Evolutionary conservation across 2,797 vertebrate genomes (phyloP), one percentile per base, ranked within the genome.

Genomic region (Sarcoramphus papa): DNA sequence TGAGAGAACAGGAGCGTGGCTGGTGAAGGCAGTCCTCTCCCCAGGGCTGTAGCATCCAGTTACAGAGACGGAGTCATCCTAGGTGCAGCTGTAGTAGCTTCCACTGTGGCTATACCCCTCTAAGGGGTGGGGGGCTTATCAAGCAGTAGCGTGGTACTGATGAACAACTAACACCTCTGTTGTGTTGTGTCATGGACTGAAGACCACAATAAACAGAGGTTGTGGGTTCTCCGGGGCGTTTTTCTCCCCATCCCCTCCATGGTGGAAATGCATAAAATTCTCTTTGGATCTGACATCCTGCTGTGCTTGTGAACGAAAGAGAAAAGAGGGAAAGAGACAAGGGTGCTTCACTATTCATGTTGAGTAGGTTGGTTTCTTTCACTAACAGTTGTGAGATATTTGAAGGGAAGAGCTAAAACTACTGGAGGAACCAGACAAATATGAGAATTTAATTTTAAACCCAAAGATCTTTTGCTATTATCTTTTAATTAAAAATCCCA

Each of bases 401-500:
- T 73, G 30, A 68, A 83, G 8, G 35, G 40, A 76, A 76, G 21
- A 28, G 28, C 65, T 83, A 51, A 77, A 43, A 50, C 47, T 65
- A 18, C 64, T 63, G 47, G 10, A 74, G 22, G 27, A 90, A 77
- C 50, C 22, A 75, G 70, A 67, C 27, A 87, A 94, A 95, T 73
- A 47, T 0, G 5, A 57, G 40, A 82, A 82, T 83, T 87, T 88
- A 37, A 83, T 88, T 95, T 85, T 70, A 91, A 92, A 57, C 18
- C 5, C 50, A 50, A 77, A 93, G 48, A 72, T 80, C n/a, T 96
- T 75, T 23, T 51, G 45, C 84, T 68, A 83, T 88, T 92, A 95
- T 82, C 72, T 92, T 94, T 94, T 80, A 94, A 95, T 95, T 94
- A 95, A 90, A 92, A 85, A 57, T 51, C 84, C 7, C 16, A 43